Conservation (phyloP, 2,888 invertebrate genomes). For the Dioctria linearis region DNA sequence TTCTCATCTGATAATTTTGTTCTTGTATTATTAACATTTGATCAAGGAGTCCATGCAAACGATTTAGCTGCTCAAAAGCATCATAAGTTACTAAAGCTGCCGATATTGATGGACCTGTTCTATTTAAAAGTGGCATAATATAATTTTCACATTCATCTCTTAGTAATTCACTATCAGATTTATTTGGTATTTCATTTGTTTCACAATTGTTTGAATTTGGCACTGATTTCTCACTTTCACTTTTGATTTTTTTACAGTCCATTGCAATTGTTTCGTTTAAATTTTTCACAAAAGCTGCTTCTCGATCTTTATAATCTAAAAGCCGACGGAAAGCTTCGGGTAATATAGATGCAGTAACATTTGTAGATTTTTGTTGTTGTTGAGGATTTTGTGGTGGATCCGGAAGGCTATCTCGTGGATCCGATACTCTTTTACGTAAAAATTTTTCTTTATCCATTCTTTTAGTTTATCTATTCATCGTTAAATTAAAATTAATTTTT, state of each 20-base stretch:
- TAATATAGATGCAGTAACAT: constrained; percentile 14
- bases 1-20: constrained; percentile 79
- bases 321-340: constrained; percentile 64
- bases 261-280: constrained; percentile 64
- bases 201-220: constrained; percentile 6
- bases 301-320: constrained; percentile 63
- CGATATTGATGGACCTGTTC: constrained; percentile 74
- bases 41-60: constrained; percentile 83
- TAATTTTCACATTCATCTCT: constrained; percentile 67
- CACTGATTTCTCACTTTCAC: constrained; percentile 55
- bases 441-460: constrained; percentile 58
- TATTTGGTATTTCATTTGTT: not conserved
- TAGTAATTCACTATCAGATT: constrained; percentile 63
- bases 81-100: constrained; percentile 76
- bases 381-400: constrained; percentile 34
- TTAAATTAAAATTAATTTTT: not conserved
- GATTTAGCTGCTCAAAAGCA: constrained; percentile 85
- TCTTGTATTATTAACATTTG: constrained; percentile 81
- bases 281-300: constrained; percentile 63
- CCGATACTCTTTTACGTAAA: constrained; percentile 56
- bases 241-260: constrained; percentile 60
- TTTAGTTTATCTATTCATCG: constrained; percentile 15
- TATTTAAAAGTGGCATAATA: constrained; percentile 71
- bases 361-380: constrained; percentile 59
- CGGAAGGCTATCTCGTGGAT: constrained; percentile 61